Percentiles rank a stretch among this genome's conserved stretches.
These are phyloP conservation scores for Prionace glauca DNA, from an alignment of 2,797 vertebrate species.

Conservation along the genomic window DNA sequence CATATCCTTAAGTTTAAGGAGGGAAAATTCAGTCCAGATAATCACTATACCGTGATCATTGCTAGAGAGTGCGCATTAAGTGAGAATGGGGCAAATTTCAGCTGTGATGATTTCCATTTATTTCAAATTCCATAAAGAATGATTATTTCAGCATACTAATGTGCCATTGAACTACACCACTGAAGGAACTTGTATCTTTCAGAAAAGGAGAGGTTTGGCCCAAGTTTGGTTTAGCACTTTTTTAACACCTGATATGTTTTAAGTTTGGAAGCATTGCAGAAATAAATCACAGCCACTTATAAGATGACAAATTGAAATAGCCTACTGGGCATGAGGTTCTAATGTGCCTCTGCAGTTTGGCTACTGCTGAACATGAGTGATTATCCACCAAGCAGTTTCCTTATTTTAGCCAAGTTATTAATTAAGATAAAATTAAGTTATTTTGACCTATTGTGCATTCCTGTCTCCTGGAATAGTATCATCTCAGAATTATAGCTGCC, in stretches of 20 bases:
- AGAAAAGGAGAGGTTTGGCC: not conserved
- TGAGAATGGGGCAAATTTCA: not conserved
- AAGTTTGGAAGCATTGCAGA: not conserved
- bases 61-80: not conserved
- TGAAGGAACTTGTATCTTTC: not conserved
- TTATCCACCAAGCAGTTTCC: not conserved
- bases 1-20: not conserved
- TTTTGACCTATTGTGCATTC: not conserved
- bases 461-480: not conserved
- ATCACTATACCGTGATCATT: not conserved
- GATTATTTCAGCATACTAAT: not conserved
- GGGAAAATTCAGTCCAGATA: not conserved
- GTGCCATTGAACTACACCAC: not conserved
- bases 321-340: not conserved
- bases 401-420: not conserved
- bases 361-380: no score
- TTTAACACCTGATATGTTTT: not conserved
- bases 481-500: not conserved
- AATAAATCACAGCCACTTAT: not conserved
- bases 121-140: no score
- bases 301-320: not conserved
- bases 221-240: not conserved
- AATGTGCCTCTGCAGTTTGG: not conserved
- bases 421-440: not conserved
- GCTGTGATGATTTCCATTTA: not conserved